Base-by-base conservation (phyloP, 1,140 invertebrate genomes). In the Drosophila pseudoobscura region DNA sequence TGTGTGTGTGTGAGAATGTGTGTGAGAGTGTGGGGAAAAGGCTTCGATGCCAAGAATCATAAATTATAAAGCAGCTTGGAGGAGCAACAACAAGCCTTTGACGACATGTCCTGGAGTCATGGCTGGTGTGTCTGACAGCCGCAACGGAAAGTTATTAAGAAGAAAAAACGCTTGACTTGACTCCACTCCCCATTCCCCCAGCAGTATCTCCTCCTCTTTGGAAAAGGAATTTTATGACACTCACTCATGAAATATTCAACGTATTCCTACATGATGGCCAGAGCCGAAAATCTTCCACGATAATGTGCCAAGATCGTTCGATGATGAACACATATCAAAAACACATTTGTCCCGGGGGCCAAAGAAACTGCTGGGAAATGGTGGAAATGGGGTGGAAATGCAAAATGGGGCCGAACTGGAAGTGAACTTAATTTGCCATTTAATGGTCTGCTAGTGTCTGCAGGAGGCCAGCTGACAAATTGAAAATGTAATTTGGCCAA, bases 241-340 rank as follows among this genome's bases (percentile, higher is more conserved):
- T 87, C 82, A 85, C 77, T 87, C 80, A 85, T 85, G 78, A 85
- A 85, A 80, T 87, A 85, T 85, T 85, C 80, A 85, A 51, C 68
- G 78, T 87, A 69, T 71, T 70, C 55, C 51, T 39, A 39, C 11
- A 39, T 39, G 35, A 43, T 55, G 35, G 43, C 53, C 54, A 46
- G 64, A 63, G 49, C 56, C 74, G 57, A 73, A 79, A 77, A 73
- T 80, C 72, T 65, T 73, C 63, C 55, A 60, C 22, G 70, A 69
- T 79, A 74, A 79, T 78, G 63, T 75, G 75, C 75, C 77, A 80
- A 73, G 64, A 85, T 74, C 51, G 31, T 51, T 61, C 46, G 62
- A 61, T 63, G 74, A 77, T 87, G 82, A 76, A 66, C 17, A 46
- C 52, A 59, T 87, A 84, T 84, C 73, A 84, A 77, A 84, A 84